Base-by-base conservation (phyloP, 53 echinoderm and acorn worm genomes). In the Astropecten irregularis region DNA sequence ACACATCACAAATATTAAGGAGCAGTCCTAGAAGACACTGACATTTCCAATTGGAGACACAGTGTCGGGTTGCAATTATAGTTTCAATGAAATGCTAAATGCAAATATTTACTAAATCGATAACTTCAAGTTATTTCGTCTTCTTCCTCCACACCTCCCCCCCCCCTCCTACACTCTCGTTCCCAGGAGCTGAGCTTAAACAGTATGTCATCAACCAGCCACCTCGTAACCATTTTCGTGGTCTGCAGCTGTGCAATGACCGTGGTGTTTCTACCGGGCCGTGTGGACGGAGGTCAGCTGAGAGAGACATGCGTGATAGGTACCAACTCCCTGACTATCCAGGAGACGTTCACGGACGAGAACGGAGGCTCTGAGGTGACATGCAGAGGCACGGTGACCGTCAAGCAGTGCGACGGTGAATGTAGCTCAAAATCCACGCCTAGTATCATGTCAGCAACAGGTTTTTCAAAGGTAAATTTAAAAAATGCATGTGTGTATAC, bases 371-470 rank as follows among this genome's bases (percentile, higher is more conserved):
- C 55, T 11, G 42, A 21, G 44, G 44, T 69, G 54, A 57, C 23
- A 46, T 84, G 84, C 58, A 38, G 40, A 22, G 84, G 84, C 21
- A 84, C 84, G 1, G 47, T 57, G 8, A 68, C 58, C 10, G 58
- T 84, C 7, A 69, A 44, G 5, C 29, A 84, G 56, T 84, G 84
- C 23, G 84, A 84, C 20, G 84, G 84, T 9, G 37, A 27, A 25
- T 84, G 84, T 40, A 2, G 27, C 15, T 57, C 84, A n/a, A 26
- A 19, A n/a, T 55, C 70, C 3, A 19, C 44, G 20, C 84, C 84
- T 0, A 70, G 71, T 30, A 33, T 71, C 21, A 14, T 16, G 20
- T 11, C 28, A 42, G n/a, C 29, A 18, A 70, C 71, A 29, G 71
- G 71, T 14, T 84, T 13, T 40, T 0, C n/a, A 1, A 71, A 71